These are phyloP conservation scores for Drosophila cardini DNA, from an alignment of 1,140 invertebrate genomes.

Conservation along the genomic window DNA sequence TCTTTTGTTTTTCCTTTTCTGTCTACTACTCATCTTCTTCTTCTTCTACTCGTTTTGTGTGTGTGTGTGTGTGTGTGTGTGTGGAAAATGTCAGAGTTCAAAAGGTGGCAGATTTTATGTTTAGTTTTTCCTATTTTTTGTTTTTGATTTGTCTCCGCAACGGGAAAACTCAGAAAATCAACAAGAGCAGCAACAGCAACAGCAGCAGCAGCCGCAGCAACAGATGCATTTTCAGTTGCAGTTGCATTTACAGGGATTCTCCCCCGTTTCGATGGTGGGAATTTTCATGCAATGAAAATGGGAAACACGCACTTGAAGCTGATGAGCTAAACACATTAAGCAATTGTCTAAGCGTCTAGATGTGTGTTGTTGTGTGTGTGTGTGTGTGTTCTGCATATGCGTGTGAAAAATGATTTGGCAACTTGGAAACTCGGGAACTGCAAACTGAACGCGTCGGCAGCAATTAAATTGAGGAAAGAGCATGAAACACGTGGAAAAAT, in stretches of 20 bases:
- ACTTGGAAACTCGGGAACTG: conserved; percentile 23
- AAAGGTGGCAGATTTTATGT: conserved; percentile 32
- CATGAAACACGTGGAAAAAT: conserved; percentile 30
- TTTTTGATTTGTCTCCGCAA: conserved; percentile 28
- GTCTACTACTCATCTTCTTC: not conserved
- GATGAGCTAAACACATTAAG: conserved; percentile 22
- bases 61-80: not conserved
- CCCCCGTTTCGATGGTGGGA: conserved; percentile 42
- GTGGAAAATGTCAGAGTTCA: conserved; percentile 31
- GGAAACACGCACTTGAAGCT: conserved; percentile 63
- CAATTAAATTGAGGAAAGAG: conserved; percentile 38
- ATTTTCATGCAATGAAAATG: conserved; percentile 39
- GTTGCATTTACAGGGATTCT: conserved; percentile 29
- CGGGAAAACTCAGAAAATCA: conserved; percentile 30
- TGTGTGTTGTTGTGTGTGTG: conserved; percentile 8
- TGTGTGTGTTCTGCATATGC: conserved; percentile 27
- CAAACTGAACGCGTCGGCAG: conserved; percentile 21
- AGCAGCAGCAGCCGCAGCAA: conserved; percentile 4
- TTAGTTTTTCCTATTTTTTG: not conserved
- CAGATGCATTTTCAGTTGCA: conserved; percentile 8
- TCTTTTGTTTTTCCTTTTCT: too few relatives aligned
- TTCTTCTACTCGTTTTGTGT: not conserved
- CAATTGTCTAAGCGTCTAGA: conserved; percentile 14
- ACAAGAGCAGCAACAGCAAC: conserved; percentile 6
- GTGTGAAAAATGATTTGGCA: conserved; percentile 67